A percentile compares a stretch with the other conserved stretches of the same genome.
Conservation (phyloP, 2,888 invertebrate species). For the Clostera curtula region DNA sequence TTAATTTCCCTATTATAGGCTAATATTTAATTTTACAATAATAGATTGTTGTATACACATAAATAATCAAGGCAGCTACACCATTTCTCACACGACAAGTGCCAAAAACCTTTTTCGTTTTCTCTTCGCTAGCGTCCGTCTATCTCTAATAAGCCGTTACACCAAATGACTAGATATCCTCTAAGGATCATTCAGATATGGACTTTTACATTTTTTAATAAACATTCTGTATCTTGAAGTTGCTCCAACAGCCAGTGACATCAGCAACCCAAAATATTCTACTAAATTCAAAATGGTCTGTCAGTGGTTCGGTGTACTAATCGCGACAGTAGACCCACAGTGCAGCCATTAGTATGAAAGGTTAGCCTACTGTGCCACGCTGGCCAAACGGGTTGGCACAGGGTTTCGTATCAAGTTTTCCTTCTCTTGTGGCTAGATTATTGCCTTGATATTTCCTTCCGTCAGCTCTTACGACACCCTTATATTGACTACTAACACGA, state of each 20-base stretch:
- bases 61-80: conserved; percentile 7
- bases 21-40: not conserved
- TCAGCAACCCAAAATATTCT: conserved; percentile 3
- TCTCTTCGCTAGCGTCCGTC: conserved; percentile 35
- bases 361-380: too few species aligned
- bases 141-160: conserved; percentile 50
- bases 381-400: too few species aligned
- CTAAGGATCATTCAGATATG: conserved; percentile 48
- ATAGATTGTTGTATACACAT: not conserved
- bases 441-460: too few species aligned
- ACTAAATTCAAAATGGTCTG: conserved; percentile 14
- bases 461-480: too few species aligned
- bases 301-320: too few species aligned
- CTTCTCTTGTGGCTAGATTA: too few species aligned
- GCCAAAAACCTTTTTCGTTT: conserved; percentile 28
- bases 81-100: conserved; percentile 22
- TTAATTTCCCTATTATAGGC: not conserved
- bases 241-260: conserved; percentile 17
- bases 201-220: conserved; percentile 43
- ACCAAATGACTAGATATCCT: conserved; percentile 61
- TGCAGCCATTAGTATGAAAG: too few species aligned
- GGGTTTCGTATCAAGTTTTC: too few species aligned
- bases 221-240: conserved; percentile 15
- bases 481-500: too few species aligned
- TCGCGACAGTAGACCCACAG: too few species aligned